Evolutionary conservation across 2,888 invertebrate genomes (phyloP).

Genomic region (Caenorhabditis sinica): DNA sequence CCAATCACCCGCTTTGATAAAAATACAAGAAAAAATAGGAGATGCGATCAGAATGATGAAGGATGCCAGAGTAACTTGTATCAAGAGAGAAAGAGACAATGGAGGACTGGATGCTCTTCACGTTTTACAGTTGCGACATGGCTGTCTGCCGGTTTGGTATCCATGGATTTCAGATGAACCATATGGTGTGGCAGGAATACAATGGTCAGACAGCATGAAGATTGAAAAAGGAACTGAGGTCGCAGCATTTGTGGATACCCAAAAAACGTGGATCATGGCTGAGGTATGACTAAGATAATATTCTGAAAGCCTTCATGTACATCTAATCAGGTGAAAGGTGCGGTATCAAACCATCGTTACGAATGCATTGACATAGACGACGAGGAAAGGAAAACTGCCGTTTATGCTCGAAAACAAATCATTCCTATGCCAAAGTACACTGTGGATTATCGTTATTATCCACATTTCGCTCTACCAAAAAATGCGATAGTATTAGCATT

Average conservation of each 20-base stretch:
- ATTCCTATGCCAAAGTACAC: constrained; percentile 44
- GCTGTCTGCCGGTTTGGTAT: constrained; percentile 19
- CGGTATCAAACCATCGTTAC: constrained; percentile 39
- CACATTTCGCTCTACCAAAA: constrained; percentile 14
- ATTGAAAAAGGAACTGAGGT: constrained; percentile 31
- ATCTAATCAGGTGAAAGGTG: constrained; percentile 22
- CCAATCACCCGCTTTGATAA: too few species aligned
- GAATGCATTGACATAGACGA: constrained; percentile 53
- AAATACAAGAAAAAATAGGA: too few species aligned
- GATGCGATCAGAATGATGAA: constrained; percentile 13
- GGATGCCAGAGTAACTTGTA: background rate
- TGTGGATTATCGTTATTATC: constrained; percentile 13
- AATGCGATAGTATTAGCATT: constrained; percentile 41
- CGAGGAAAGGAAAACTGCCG: constrained; percentile 14
- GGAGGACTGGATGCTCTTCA: constrained; percentile 18
- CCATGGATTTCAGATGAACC: background rate
- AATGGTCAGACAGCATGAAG: constrained; percentile 29
- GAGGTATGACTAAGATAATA: constrained; percentile 25
- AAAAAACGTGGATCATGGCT: constrained; percentile 51
- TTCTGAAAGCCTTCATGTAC: too few species aligned
- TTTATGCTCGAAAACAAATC: constrained; percentile 45
- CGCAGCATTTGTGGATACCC: constrained; percentile 39
- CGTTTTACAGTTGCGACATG: constrained; percentile 18
- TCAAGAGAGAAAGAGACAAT: background rate
- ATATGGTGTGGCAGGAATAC: constrained; percentile 22